Conservation (phyloP, 1,140 invertebrate species). For the Pachypeltis micranthus region DNA sequence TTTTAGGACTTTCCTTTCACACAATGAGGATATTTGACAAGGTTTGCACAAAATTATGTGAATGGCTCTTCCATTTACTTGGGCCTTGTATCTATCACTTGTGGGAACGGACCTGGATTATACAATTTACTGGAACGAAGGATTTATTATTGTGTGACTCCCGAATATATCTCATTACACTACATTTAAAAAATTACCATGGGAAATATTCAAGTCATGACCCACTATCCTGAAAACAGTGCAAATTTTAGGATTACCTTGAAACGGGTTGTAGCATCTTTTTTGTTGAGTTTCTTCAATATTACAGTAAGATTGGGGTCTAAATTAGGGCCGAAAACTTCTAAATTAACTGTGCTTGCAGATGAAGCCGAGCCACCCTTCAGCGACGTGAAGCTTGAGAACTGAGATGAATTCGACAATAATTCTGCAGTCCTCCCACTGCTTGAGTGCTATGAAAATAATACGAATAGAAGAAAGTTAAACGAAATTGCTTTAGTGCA, state of each 20-base stretch:
- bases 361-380: slow-evolving; percentile 45
- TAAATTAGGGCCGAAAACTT: slow-evolving; percentile 44
- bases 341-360: slow-evolving; percentile 24
- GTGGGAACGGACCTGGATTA: neutral
- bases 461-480: neutral
- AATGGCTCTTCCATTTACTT: too few species aligned
- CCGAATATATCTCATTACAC: neutral
- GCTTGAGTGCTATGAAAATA: slow-evolving; percentile 55
- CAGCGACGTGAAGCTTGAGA: slow-evolving; percentile 53
- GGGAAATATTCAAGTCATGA: neutral
- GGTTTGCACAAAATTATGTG: neutral
- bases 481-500: neutral
- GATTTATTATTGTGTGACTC: neutral
- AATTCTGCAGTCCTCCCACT: slow-evolving; percentile 67
- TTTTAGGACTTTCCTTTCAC: neutral
- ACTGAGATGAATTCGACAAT: slow-evolving; percentile 45
- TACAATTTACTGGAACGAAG: neutral
- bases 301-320: slow-evolving; percentile 49
- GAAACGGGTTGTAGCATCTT: slow-evolving; percentile 70
- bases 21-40: neutral
- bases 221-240: neutral
- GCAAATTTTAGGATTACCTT: slow-evolving; percentile 43
- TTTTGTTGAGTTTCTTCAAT: slow-evolving; percentile 69
- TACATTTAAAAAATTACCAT: neutral
- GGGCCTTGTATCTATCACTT: neutral